Evolutionary conservation across 2,888 invertebrate genomes (phyloP), one percentile per base, ranked within the genome.

Genomic region (Drosophila suboccidentalis): DNA sequence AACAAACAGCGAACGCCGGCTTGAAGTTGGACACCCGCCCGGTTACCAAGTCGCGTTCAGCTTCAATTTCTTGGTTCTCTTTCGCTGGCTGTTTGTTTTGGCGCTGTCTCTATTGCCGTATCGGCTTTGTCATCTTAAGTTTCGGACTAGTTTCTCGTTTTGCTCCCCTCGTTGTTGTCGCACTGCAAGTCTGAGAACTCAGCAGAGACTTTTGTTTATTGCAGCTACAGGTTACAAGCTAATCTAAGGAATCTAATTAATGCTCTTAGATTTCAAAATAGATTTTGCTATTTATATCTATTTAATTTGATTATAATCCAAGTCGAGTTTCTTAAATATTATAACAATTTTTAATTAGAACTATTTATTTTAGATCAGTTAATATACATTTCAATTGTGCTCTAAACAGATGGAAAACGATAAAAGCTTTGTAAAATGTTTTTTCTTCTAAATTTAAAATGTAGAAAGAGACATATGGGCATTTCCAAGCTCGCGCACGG

Each of bases 1-100:
- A 87, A 82, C 82, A 84, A 82, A 85, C 82, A 80, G 78, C 44
- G 15, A 34, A 58, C 68, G 68, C 78, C 82, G 68, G 74, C 64
- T 43, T 54, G 44, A 74, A 62, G 77, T 64, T 77, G 63, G 63
- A 74, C 64, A 66, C 84, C 54, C 54, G 39, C 43, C 53, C 58
- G 51, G 17, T 50, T 32, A 11, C 32, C 54, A 46, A 34, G 34
- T 46, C 58, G 57, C 36, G 44, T 46, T 47, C 46, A 47, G 43
- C 41, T 38, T 65, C 57, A 71, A 32, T 73, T 77, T 77, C 75
- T 64, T 39, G 63, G 29, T 43, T 60, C 55, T 76, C 60, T 47
- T 49, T 39, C 46, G 32, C 51, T 60, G 17, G 41, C 46, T 58
- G 41, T 74, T 78, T 67, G 43, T 67, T 65, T 68, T 75, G 78